Evolutionary conservation across 2,888 invertebrate genomes (phyloP).

Genomic region (Trypoxylon attenuatum): DNA sequence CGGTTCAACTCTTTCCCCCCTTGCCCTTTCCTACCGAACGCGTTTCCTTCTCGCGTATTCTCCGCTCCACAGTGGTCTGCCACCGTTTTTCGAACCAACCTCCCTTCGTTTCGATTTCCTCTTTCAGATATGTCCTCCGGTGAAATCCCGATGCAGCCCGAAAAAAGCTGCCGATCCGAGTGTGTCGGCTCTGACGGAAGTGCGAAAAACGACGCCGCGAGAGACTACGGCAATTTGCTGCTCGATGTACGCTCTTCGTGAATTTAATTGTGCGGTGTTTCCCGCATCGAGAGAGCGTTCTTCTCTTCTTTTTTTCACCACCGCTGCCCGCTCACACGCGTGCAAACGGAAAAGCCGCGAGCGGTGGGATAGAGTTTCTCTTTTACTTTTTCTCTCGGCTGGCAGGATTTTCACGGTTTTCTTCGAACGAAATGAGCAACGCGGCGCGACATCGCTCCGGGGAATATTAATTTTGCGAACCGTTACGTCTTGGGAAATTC

Average conservation of each 20-base stretch:
- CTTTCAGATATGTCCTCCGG: slow-evolving; percentile 41
- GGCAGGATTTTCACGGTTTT: background rate
- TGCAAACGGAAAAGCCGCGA: background rate
- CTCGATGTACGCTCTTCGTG: slow-evolving; percentile 15
- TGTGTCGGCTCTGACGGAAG: background rate
- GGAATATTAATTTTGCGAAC: background rate
- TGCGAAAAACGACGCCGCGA: slow-evolving; percentile 35
- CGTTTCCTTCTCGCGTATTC: background rate
- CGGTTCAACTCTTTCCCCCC: background rate
- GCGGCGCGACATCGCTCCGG: background rate
- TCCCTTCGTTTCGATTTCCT: slow-evolving; percentile 17
- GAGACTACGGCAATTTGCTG: slow-evolving; percentile 41
- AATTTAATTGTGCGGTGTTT: slow-evolving; percentile 28
- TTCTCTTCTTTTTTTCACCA: background rate
- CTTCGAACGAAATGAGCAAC: background rate
- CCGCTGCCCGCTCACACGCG: background rate
- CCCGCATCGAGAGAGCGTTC: background rate
- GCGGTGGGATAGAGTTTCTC: background rate
- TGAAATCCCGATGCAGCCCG: slow-evolving; percentile 34
- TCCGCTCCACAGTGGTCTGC: background rate
- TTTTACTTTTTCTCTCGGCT: background rate
- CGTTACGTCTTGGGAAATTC: background rate
- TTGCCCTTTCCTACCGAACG: background rate
- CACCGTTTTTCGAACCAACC: background rate
- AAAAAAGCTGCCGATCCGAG: background rate